Percentiles rank a stretch among this genome's conserved stretches.
phyloP scores from a whole-genome alignment of 2,113 vertebrate species.

The Alligator sinensis region DNA sequence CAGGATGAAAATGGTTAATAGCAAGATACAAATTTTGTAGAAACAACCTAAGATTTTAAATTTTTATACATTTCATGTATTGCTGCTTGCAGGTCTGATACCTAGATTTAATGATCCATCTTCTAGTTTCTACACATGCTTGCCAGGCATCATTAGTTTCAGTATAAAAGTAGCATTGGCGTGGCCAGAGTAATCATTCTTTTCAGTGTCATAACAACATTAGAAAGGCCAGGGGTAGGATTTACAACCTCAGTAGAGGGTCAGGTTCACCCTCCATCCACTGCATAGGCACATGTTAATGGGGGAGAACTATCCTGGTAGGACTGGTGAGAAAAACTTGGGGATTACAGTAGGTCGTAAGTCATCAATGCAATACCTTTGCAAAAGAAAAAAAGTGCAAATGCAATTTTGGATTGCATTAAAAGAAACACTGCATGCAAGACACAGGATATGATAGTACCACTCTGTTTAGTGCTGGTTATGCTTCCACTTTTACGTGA shows the following conservation, averaged over 20 bases:
- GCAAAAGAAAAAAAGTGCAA: no score
- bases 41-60: not conserved
- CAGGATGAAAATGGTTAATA: not conserved
- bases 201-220: not conserved
- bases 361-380: no score
- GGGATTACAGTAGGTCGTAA: no score
- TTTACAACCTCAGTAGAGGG: not conserved
- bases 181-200: not conserved
- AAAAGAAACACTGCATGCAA: no score
- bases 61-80: not conserved
- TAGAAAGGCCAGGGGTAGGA: not conserved
- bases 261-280: not conserved
- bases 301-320: no score
- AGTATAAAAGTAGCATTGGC: not conserved
- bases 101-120: not conserved
- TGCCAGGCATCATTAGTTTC: not conserved
- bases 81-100: not conserved
- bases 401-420: no score
- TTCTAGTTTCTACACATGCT: not conserved
- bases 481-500: no score
- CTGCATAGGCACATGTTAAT: not conserved
- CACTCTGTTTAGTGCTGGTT: no score
- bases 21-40: not conserved
- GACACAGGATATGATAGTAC: no score
- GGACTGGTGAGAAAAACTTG: no score